Evolutionary conservation across 2,888 invertebrate genomes (phyloP), one percentile per base, ranked within the genome.

Genomic region (Ditula angustiorana): DNA sequence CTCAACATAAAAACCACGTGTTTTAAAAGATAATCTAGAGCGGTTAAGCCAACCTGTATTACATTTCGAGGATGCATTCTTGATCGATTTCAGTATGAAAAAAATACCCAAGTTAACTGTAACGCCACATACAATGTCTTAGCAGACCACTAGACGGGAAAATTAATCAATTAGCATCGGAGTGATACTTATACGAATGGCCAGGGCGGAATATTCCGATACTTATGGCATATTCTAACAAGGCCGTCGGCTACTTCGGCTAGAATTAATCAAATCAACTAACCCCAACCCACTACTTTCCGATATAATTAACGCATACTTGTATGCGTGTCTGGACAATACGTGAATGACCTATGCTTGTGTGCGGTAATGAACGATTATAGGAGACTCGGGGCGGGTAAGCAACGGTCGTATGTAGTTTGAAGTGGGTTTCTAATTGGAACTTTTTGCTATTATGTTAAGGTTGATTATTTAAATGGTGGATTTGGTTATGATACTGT

Each of bases 201-300:
- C 75, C 73, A 69, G 79, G 84, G 81, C 80, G 86, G 86, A 90
- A 89, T 85, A 88, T 86, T 86, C 86, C 85, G 81, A 82, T 88
- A 86, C 87, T 88, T 90, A 85, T 87, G 82, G 86, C 83, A 84
- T 85, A 85, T 83, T 67, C 85, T 82, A 88, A 85, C 88, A 86
- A 90, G 88, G 85, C 84, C 84, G 83, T 79, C 82, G 81, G 79
- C 83, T 84, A 84, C 85, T 90, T 87, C 79, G 82, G 87, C 87
- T 89, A 84, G 91, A 91, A 92, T 92, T 92, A 92, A 92, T 92
- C 92, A 92, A 92, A 92, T 92, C 92, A 92, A 89, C 83, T 88
- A 87, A 88, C 92, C 92, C 92, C 90, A 84, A 87, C 90, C 89
- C 86, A 90, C 88, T 87, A 90, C 91, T 92, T 92, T 91, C 91